Base-by-base conservation (phyloP, 2,113 vertebrate species). In the Axis porcinus region DNA sequence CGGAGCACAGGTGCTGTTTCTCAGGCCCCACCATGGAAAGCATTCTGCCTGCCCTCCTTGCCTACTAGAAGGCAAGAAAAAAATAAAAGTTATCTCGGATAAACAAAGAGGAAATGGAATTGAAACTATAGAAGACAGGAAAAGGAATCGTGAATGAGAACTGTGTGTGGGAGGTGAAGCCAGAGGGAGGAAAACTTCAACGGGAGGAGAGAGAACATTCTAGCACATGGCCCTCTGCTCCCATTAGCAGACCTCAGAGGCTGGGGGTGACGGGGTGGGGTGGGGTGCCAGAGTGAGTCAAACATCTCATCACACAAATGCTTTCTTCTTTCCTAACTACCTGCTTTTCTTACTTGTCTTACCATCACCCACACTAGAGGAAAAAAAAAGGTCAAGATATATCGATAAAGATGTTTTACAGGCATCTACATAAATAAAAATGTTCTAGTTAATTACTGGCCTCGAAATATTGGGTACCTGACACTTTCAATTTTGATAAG, bases 401-500 rank as follows among this genome's bases (percentile, higher is more conserved):
- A 47, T n/a, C 28, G n/a, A 86, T 60, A 90, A 58, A 94, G 33
- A 96, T 92, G 95, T 95, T 94, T 97, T 90, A 96, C 25, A 97
- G 58, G 81, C 43, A 92, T 96, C 81, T 91, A 92, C 64, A 54
- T 92, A 96, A 95, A 76, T 94, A 95, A 91, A 97, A 96, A 94
- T 95, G 96, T 96, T 74, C 92, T 45, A 60, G 64, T 96, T 98
- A 97, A 97, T 97, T 96, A 97, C 64, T 57, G 84, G 86, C 40
- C 87, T 96, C 91, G 95, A 97, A 98, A 90, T 94, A 98, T 79
- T 87, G 67, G 87, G 64, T 96, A 92, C 90, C 89, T 97, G 97
- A 97, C 97, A 97, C 43, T 97, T 97, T 93, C 30, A 86, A 95
- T 91, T 97, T 97, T 97, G 96, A 96, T 92, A 92, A 92, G 79